Base-by-base conservation (phyloP, 2,888 invertebrate species). In the Machimus rusticus region DNA sequence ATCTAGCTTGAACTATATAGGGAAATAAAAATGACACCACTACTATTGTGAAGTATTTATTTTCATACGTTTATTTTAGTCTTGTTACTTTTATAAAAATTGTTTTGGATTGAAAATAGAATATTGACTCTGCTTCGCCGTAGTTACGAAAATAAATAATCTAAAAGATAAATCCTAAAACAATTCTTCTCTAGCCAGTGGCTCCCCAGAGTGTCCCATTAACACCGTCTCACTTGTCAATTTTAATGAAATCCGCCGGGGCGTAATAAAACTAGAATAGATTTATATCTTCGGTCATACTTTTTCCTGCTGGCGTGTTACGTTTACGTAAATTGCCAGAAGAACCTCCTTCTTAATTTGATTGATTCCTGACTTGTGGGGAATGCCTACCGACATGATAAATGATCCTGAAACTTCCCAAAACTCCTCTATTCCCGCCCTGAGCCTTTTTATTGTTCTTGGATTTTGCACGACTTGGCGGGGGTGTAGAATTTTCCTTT, bases 371-470 rank as follows among this genome's bases (percentile, higher is more conserved):
- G 82, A 66, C 66, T 84, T 84, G 82, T 66, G 39, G 82, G 39
- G 19, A 84, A 66, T 66, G 66, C 82, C 82, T 84, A 66, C 34
- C 66, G 66, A 84, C 82, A 84, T 84, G 82, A 84, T 84, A 84
- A 84, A 84, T 84, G 57, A 39, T 66, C 82, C 37, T 28, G 31
- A 19, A 23, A 23, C 39, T 34, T 39, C 82, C 34, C 57, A 66
- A 82, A 37, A 9, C 55, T 37, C 31, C 82, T 12, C 66, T 66
- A 28, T 23, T 57, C 34, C 14, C 76, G 23, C 39, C 39, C 23
- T 66, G n/a, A n/a, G 39, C 82, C 57, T 82, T 82, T 82, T 82
- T 82, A 82, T 82, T 82, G 82, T 82, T 82, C 82, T 57, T 37
- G 66, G 55, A 23, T 23, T 28, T 66, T 66, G 23, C 28, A 28